A percentile compares a stretch with the other conserved stretches of the same genome.
Conservation (phyloP, 2,113 vertebrate genomes). For the Poeciliopsis retropinna region DNA sequence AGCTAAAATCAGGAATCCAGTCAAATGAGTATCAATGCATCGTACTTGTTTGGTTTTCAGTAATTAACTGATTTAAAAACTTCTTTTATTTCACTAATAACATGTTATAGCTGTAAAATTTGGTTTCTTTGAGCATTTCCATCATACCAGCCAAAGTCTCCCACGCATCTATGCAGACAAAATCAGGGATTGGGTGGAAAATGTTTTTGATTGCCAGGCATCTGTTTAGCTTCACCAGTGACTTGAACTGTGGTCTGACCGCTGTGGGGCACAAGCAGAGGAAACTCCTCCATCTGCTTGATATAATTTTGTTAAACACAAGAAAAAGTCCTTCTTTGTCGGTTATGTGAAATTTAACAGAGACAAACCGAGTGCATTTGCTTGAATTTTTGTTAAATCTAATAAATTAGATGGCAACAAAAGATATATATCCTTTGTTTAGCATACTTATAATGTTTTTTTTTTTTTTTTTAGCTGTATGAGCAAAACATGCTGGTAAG, state of each 20-base stretch:
- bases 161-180: slow-evolving; percentile 39
- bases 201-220: slow-evolving; percentile 38
- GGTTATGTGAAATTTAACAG: background rate
- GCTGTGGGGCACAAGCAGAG: slow-evolving; percentile 7
- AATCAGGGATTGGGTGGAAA: slow-evolving; percentile 56
- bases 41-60: background rate
- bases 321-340: background rate
- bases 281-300: slow-evolving; percentile 8
- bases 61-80: background rate
- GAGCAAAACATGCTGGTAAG: background rate
- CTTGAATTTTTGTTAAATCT: background rate
- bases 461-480: background rate
- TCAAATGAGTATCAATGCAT: background rate
- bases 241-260: slow-evolving; percentile 43
- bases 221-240: slow-evolving; percentile 67
- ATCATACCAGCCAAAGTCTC: slow-evolving; percentile 49
- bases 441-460: background rate
- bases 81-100: background rate
- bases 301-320: slow-evolving; percentile 20
- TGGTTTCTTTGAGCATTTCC: slow-evolving; percentile 16
- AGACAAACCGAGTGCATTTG: background rate
- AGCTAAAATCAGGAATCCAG: slow-evolving; percentile 16
- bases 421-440: background rate
- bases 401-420: background rate
- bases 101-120: slow-evolving; percentile 1